These are phyloP conservation scores for Pararge aegeria DNA, from an alignment of 1,140 invertebrate genomes.

Conservation along the genomic window DNA sequence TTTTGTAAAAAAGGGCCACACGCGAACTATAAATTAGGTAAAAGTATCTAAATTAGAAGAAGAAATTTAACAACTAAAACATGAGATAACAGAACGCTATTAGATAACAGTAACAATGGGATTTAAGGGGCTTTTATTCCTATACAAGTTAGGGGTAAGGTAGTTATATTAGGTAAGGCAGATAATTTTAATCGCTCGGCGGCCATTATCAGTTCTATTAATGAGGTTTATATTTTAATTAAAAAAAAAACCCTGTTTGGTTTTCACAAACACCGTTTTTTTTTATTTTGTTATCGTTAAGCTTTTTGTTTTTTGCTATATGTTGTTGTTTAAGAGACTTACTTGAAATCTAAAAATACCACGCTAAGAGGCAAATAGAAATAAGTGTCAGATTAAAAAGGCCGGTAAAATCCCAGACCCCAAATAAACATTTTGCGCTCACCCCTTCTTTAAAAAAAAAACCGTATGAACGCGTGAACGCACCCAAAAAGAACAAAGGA, in stretches of 20 bases:
- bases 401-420: slow-evolving; percentile 25
- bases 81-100: too few relatives aligned
- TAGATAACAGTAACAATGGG: too few relatives aligned
- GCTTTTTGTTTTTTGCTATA: too few relatives aligned
- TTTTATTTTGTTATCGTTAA: too few relatives aligned
- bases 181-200: too few relatives aligned
- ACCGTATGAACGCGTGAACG: slow-evolving; percentile 53
- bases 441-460: slow-evolving; percentile 55
- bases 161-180: too few relatives aligned
- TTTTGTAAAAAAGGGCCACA: slow-evolving; percentile 40
- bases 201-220: too few relatives aligned
- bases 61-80: not conserved
- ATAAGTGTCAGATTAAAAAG: not conserved
- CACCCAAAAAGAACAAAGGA: slow-evolving; percentile 56
- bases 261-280: too few relatives aligned
- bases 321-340: not conserved
- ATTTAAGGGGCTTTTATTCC: too few relatives aligned
- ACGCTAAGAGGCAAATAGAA: not conserved
- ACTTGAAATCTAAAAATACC: not conserved
- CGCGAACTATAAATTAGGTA: slow-evolving; percentile 27
- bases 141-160: too few relatives aligned
- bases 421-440: slow-evolving; percentile 47
- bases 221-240: too few relatives aligned
- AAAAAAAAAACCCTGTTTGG: too few relatives aligned
- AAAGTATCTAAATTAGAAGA: not conserved